Base-by-base conservation (phyloP, 2,797 vertebrate genomes). In the Chrysocyon brachyurus region DNA sequence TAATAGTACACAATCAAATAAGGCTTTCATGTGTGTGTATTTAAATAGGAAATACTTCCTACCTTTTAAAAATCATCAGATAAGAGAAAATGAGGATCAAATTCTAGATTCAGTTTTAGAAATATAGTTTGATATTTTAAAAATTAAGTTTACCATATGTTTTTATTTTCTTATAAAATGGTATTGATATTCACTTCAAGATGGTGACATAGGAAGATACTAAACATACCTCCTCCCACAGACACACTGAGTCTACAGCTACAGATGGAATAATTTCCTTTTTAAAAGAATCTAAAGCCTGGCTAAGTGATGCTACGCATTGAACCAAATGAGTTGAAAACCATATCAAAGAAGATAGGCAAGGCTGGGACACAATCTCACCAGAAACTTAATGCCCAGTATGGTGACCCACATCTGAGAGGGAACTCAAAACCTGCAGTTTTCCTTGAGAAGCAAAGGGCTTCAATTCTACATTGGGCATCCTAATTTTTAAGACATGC, bases 81-180 rank as follows among this genome's bases (percentile, higher is more conserved):
- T 68, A 33, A 28, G 10, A 36, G 11, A 78, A 64, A 85, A 87
- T 57, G 12, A 88, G 0, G 24, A 89, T 8, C 1, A 68, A 81
- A 93, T 57, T 64, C 24, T 36, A 82, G 40, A 64, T 85, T 81
- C 2, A 75, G 11, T 52, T 86, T 92, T 70, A 77, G 12, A 90
- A 28, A 73, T 70, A 87, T 6, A 61, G 2, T 49, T 81, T 59
- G 36, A 81, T 7, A 77, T 79, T 93, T 78, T 26, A 56, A 91
- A 86, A 93, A 70, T 54, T 64, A 36, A 66, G 61, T 40, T 57
- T 78, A 26, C 0, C 26, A n/a, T 73, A 73, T n/a, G 28, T 46
- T 66, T 40, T 54, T 19, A 66, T 87, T 64, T 89, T 93, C 72
- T 72, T 81, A 0, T 46, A 33, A 87, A 87, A 89, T 49, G 66